Evolutionary conservation across 2,113 vertebrate genomes (phyloP).

Genomic region (Sclerurus mexicanus): DNA sequence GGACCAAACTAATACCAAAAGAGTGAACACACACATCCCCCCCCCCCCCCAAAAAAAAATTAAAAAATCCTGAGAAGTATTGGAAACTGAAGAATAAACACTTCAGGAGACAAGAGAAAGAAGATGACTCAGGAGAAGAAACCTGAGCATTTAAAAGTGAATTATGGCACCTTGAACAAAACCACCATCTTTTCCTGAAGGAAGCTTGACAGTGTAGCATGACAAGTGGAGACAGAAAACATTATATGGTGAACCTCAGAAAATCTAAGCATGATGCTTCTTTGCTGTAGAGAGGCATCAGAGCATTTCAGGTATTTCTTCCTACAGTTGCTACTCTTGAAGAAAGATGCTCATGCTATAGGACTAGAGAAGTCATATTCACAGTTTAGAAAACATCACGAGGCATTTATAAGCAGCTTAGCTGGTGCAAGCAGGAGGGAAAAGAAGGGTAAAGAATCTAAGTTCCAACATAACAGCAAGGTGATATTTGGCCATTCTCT

Average conservation of each 20-base stretch:
- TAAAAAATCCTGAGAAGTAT: background rate
- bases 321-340: background rate
- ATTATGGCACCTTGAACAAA: background rate
- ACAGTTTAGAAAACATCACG: background rate
- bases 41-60: too few species aligned
- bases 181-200: background rate
- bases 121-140: background rate
- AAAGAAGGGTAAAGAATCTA: background rate
- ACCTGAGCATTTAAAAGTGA: background rate
- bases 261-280: background rate
- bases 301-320: background rate
- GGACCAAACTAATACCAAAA: background rate
- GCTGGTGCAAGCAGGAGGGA: background rate
- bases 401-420: background rate
- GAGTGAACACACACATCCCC: background rate
- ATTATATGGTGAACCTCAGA: background rate
- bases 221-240: background rate
- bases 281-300: background rate
- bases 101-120: background rate
- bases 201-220: background rate
- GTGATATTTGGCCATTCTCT: background rate
- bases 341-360: background rate
- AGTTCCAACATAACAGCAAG: background rate
- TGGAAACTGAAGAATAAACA: background rate
- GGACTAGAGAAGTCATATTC: background rate